Conservation (phyloP, 2,888 invertebrate species). For the Ennomos fuscantarius region DNA sequence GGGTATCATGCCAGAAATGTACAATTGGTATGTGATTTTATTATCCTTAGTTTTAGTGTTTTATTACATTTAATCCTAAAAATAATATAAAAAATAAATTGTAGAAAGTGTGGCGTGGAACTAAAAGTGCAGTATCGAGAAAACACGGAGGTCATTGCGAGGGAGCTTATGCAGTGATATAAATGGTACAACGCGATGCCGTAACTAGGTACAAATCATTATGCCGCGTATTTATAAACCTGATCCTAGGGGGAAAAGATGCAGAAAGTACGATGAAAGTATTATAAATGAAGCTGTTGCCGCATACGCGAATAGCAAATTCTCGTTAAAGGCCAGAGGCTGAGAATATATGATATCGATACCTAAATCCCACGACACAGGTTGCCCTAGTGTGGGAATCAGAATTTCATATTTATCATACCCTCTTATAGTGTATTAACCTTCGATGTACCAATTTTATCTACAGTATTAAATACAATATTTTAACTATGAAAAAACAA, state of each 20-base stretch:
- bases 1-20: conserved; percentile 13
- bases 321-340: conserved; percentile 23
- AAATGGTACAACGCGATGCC: too few relatives aligned
- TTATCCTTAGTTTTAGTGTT: conserved; percentile 6
- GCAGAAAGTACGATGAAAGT: too few relatives aligned
- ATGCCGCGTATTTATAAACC: conserved; percentile 30
- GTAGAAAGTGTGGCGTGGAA: too few relatives aligned
- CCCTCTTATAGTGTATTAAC: too few relatives aligned
- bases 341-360: conserved; percentile 29
- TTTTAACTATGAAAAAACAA: conserved; percentile 34
- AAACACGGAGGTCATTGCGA: too few relatives aligned
- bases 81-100: too few relatives aligned
- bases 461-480: conserved; percentile 29
- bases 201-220: conserved; percentile 19
- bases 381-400: conserved; percentile 7
- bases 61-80: not conserved
- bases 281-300: too few relatives aligned
- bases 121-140: too few relatives aligned
- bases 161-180: too few relatives aligned
- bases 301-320: too few relatives aligned
- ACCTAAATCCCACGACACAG: conserved; percentile 7
- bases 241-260: too few relatives aligned
- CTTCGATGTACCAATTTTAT: conserved; percentile 25
- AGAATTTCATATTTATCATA: conserved; percentile 25
- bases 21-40: conserved; percentile 7